Evolutionary conservation across 2,888 invertebrate genomes (phyloP), one percentile per base, ranked within the genome.

Genomic region (Caenorhabditis panamensis): DNA sequence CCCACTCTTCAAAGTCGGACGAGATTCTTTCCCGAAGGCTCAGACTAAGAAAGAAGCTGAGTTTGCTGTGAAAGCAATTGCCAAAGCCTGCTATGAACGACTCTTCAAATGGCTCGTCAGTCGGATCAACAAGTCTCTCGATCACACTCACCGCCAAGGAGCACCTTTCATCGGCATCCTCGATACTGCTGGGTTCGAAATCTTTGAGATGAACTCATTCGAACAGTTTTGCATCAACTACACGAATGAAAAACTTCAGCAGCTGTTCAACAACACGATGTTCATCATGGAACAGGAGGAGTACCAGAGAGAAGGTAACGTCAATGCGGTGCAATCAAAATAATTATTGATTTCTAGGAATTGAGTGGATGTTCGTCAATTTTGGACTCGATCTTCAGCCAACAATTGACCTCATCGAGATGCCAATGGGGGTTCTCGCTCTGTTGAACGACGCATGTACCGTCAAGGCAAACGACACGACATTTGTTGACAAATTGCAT

Each of bases 181-280:
- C 83, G 99, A 99, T 93, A 99, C 99, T 94, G 99, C 99, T 84
- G 99, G 99, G 49, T 90, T 89, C 72, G 89, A 87, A 84, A 88
- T 87, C 82, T 92, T 92, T 62, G 91, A 93, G 91, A 93, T 98
- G 84, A 99, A 99, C 92, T 97, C 96, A 0, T 99, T 99, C 91
- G 99, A 99, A 92, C 99, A 99, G 92, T 93, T 99, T 58, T 99
- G 98, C 92, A 99, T 99, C 90, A 99, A 99, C 92, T 99, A 99
- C 93, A 99, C 99, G 3, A 99, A 99, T 92, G 99, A 99, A 92
- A 99, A 99, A 91, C 93, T 99, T 64, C 99, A 99, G 92, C 99
- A 99, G 92, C 94, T 99, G 84, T 99, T 99, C 94, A 99, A 99
- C 92, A 99, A 99, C 93, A 99, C 99, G 53, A 99, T 99, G 99